Conservation (phyloP, 2,888 invertebrate species). For the Phania funesta region DNA sequence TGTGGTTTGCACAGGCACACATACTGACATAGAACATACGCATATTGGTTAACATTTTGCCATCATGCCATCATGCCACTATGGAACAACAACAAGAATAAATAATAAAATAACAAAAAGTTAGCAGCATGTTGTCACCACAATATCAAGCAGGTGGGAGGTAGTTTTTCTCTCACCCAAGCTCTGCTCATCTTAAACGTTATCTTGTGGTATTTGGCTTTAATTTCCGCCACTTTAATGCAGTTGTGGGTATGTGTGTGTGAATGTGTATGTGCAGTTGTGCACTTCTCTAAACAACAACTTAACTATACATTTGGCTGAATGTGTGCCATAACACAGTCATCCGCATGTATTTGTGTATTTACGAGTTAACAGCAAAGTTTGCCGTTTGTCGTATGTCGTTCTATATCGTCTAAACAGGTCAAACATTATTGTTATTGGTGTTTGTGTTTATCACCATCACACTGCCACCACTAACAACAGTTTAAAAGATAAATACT, state of each 20-base stretch:
- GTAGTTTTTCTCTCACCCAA: neutral
- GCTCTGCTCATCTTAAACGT: neutral
- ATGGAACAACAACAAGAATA: constrained; percentile 20
- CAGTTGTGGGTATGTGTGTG: neutral
- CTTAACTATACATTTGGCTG: neutral
- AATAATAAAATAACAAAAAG: constrained; percentile 44
- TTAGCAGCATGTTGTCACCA: constrained; percentile 60
- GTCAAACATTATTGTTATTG: constrained; percentile 58
- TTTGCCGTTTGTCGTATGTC: constrained; percentile 20
- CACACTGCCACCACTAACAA: constrained; percentile 42
- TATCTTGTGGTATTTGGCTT: constrained; percentile 13
- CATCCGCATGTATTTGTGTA: constrained; percentile 9
- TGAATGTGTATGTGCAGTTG: neutral
- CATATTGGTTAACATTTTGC: constrained; percentile 41
- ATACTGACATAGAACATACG: neutral
- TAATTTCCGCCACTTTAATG: constrained; percentile 22
- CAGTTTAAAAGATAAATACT: constrained; percentile 48
- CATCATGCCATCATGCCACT: constrained; percentile 13
- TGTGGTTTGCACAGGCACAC: neutral
- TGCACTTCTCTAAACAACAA: neutral
- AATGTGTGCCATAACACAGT: neutral
- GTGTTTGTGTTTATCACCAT: constrained; percentile 29
- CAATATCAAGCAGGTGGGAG: constrained; percentile 27
- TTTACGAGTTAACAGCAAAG: constrained; percentile 32
- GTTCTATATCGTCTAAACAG: constrained; percentile 54